Conservation (phyloP, 2,797 vertebrate species). For the Pantherophis alleghaniensis region DNA sequence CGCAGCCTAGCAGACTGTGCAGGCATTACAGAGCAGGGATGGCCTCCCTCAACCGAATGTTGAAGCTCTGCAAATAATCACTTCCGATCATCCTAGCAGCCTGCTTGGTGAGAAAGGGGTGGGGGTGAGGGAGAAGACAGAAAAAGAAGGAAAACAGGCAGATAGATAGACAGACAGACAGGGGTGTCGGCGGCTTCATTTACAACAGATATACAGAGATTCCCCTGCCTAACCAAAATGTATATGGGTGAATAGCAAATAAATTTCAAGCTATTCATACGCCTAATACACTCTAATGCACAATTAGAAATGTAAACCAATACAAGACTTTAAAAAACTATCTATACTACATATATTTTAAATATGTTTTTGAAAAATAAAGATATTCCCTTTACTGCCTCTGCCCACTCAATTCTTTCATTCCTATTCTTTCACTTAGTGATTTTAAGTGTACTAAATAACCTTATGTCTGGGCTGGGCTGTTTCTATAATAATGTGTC, state of each 20-base stretch:
- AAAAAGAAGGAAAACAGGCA: background rate
- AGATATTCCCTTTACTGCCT: background rate
- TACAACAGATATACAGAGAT: background rate
- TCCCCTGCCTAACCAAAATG: background rate
- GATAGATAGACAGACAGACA: background rate
- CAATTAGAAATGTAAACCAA: background rate
- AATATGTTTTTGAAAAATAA: background rate
- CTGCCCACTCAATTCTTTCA: background rate
- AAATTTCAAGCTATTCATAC: background rate
- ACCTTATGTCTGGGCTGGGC: background rate
- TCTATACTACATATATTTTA: background rate
- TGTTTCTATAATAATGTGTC: background rate
- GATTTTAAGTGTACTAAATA: background rate
- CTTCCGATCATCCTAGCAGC: background rate
- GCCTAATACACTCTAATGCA: background rate
- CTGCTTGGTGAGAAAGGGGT: background rate
- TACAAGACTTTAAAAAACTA: background rate
- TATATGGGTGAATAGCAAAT: background rate
- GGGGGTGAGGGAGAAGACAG: background rate
- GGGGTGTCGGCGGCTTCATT: too few relatives aligned
- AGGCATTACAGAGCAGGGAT: background rate
- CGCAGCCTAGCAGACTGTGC: background rate
- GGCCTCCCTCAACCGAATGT: too few relatives aligned
- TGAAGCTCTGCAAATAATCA: too few relatives aligned
- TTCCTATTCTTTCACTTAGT: background rate